Conservation (phyloP, 1,140 invertebrate genomes). For the Drosophila grimshawi region DNA sequence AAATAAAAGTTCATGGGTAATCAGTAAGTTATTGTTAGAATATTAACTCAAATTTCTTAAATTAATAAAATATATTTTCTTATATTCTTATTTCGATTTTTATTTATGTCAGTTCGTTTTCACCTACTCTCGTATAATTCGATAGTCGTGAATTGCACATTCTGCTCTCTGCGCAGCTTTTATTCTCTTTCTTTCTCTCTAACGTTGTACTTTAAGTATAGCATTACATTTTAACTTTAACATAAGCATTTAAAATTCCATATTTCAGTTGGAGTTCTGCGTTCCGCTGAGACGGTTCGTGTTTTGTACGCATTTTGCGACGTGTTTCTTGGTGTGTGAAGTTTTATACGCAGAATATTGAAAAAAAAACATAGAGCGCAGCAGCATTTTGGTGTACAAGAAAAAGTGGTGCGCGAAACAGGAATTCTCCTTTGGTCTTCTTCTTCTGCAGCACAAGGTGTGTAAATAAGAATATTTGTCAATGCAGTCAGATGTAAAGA, state of each 20-base stretch:
- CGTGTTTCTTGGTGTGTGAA: constrained; percentile 19
- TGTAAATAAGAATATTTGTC: constrained; percentile 36
- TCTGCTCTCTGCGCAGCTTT: background rate
- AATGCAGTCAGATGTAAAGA: constrained; percentile 12
- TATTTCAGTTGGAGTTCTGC: constrained; percentile 55
- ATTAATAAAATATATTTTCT: too few species aligned
- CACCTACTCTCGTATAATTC: background rate
- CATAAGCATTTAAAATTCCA: constrained; percentile 6
- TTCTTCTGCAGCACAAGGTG: constrained; percentile 28
- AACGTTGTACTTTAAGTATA: background rate
- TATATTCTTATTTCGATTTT: too few species aligned
- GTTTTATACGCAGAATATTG: constrained; percentile 59
- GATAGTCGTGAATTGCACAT: background rate
- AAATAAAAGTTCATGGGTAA: too few species aligned
- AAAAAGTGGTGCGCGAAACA: constrained; percentile 31
- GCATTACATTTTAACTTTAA: constrained; percentile 32
- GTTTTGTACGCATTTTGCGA: constrained; percentile 2
- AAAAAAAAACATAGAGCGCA: constrained; percentile 25
- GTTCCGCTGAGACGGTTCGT: constrained; percentile 41
- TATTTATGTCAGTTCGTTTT: too few species aligned
- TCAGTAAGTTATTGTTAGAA: too few species aligned
- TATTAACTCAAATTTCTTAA: too few species aligned
- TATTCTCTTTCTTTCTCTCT: background rate
- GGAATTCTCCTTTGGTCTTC: constrained; percentile 12
- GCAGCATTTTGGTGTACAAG: constrained; percentile 39